Evolutionary conservation across 35 echinoderm and acorn worm species (phyloP).

Genomic region (Acanthaster planci): DNA sequence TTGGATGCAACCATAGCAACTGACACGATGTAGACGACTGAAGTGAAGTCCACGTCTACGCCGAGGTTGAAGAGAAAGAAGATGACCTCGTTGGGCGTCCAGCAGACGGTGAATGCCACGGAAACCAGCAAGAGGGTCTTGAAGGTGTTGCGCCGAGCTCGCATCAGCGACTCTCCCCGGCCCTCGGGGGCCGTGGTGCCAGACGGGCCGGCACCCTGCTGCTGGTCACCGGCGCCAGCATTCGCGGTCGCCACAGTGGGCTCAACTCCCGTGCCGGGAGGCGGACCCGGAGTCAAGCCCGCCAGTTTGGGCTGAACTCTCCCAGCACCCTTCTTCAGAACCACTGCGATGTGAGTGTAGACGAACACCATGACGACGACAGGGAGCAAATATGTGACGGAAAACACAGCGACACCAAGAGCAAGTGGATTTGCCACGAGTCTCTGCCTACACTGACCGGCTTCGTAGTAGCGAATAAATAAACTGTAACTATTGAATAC

Average conservation of each 20-base stretch:
- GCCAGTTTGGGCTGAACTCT: too few relatives aligned
- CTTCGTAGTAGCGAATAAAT: background rate
- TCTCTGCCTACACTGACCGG: background rate
- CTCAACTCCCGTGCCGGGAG: too few relatives aligned
- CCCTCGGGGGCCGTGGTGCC: too few relatives aligned
- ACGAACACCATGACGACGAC: background rate
- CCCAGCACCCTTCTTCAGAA: background rate
- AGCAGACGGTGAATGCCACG: conserved; percentile 60
- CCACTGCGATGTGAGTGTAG: background rate
- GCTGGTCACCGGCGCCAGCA: too few relatives aligned
- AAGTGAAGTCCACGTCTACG: conserved; percentile 31
- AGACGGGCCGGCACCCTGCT: too few relatives aligned
- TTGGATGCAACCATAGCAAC: conserved; percentile 59
- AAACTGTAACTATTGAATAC: background rate
- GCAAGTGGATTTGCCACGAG: background rate
- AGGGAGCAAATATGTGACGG: conserved; percentile 28
- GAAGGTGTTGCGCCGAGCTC: conserved; percentile 52
- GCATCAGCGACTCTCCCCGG: too few relatives aligned
- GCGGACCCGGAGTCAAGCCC: background rate
- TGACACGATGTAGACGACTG: conserved; percentile 39
- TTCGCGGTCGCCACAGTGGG: too few relatives aligned
- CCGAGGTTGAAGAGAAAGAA: too few relatives aligned
- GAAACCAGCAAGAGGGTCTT: conserved; percentile 63
- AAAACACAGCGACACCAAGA: background rate
- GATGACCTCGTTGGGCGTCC: too few relatives aligned